Conservation (phyloP, 2,888 invertebrate genomes). For the Mythimna lalbum region DNA sequence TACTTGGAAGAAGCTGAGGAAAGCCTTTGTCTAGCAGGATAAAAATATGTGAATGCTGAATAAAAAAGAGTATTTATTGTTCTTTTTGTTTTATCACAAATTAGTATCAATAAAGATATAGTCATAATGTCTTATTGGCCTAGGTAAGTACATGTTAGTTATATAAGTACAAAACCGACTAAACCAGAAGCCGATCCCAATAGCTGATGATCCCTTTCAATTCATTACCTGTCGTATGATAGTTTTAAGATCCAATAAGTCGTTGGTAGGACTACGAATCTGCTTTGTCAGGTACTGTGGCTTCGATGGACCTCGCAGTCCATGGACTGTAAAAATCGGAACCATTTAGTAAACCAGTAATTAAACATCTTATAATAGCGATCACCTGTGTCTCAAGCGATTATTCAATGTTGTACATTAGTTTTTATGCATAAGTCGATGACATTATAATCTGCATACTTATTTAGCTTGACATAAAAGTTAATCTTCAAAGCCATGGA, state of each 20-base stretch:
- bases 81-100: background rate
- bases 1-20: too few relatives aligned
- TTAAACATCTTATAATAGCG: background rate
- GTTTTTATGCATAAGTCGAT: background rate
- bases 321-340: background rate
- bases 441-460: background rate
- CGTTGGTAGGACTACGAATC: background rate
- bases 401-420: background rate
- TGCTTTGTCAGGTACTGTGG: background rate
- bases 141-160: too few relatives aligned
- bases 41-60: too few relatives aligned
- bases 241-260: constrained; percentile 4
- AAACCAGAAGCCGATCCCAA: constrained; percentile 5
- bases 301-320: background rate
- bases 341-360: background rate
- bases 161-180: constrained; percentile 11
- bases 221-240: constrained; percentile 2
- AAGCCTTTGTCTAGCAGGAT: too few relatives aligned
- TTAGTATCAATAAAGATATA: constrained; percentile 2
- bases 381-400: background rate
- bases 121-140: background rate
- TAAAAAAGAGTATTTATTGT: too few relatives aligned
- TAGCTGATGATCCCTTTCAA: constrained; percentile 15
- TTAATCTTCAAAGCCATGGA: constrained; percentile 7
- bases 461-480: background rate